Base-by-base conservation (phyloP, 92 coral and sea anemone genomes). In the Epizoanthus scotinus region DNA sequence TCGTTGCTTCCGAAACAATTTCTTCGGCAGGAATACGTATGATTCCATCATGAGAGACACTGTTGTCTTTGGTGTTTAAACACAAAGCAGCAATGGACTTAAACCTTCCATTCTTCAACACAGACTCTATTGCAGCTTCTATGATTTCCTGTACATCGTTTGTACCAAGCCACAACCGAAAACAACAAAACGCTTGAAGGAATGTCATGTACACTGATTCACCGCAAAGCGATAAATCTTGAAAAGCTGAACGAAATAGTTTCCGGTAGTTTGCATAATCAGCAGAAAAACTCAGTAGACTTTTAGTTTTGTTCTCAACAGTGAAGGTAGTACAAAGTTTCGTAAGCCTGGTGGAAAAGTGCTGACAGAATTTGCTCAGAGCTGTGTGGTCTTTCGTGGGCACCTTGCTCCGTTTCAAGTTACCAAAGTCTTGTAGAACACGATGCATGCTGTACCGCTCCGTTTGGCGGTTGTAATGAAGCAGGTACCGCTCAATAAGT, bases 261-360 rank as follows among this genome's bases (percentile, higher is more conserved):
- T 73, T 73, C 20, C 78, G 55, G 27, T 73, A 73, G 36, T 73
- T 73, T 28, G 78, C 78, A 72, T 72, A 72, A 29, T 72, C 65
- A 27, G 52, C 31, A 72, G 78, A 72, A 28, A 72, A 72, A 14
- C 24, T 19, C 9, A 72, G 20, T 29, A 72, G 21, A 20, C 63
- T 72, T 17, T 72, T 47, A 3, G 78, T 72, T 55, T 72, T 72
- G 36, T 72, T 56, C 58, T 72, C 78, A 72, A 72, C 78, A 18
- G 78, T 72, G 29, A 72, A 72, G 5, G 58, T 31, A 0, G 28
- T 73, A 63, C 78, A 73, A 73, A 73, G 36, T 9, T 29, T 58
- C 31, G 78, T 73, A 18, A 73, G 55, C 36, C 78, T 73, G 29
- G 55, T 73, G 6, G 59, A 28, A 73, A 73, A 73, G 19, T 73